These are phyloP conservation scores for Pogoniulus pusillus DNA, from an alignment of 2,797 vertebrate species.

Conservation along the genomic window DNA sequence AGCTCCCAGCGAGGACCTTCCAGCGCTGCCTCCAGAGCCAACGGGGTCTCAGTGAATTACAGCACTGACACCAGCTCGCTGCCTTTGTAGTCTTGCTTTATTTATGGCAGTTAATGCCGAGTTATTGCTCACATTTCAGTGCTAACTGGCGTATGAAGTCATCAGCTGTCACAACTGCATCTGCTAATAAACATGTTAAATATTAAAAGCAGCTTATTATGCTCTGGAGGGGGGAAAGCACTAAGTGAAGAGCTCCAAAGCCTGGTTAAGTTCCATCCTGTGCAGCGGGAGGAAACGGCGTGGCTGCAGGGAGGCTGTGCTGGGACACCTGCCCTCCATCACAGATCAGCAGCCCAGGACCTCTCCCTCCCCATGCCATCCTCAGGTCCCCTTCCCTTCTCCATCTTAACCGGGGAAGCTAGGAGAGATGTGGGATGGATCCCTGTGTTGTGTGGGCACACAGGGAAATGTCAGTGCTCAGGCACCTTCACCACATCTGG, in stretches of 20 bases:
- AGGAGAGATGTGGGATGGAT: fast-evolving
- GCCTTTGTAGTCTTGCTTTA: constrained; percentile 36
- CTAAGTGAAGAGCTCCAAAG: not conserved
- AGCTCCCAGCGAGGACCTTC: constrained; percentile 72
- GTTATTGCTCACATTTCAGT: constrained; percentile 44
- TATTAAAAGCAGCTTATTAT: constrained; percentile 63
- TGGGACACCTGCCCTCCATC: not conserved
- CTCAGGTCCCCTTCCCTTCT: not conserved
- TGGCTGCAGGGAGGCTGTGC: fast-evolving
- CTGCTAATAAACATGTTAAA: constrained; percentile 59
- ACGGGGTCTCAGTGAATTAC: constrained; percentile 42
- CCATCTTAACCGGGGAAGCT: fast-evolving
- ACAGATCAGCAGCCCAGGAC: not conserved
- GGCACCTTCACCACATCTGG: fast-evolving
- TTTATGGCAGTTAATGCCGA: constrained; percentile 34
- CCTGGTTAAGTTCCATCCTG: not conserved
- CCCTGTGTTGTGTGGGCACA: fast-evolving
- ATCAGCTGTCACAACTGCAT: constrained; percentile 45
- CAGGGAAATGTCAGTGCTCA: fast-evolving
- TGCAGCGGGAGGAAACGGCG: not conserved
- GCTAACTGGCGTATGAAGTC: constrained; percentile 49
- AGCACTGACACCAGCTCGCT: constrained; percentile 3
- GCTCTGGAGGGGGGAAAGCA: not conserved
- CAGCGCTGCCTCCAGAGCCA: constrained; percentile 60
- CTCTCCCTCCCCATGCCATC: not conserved